phyloP scores from a whole-genome alignment of 1,140 invertebrate species.

The Drosophila ercepeae region DNA sequence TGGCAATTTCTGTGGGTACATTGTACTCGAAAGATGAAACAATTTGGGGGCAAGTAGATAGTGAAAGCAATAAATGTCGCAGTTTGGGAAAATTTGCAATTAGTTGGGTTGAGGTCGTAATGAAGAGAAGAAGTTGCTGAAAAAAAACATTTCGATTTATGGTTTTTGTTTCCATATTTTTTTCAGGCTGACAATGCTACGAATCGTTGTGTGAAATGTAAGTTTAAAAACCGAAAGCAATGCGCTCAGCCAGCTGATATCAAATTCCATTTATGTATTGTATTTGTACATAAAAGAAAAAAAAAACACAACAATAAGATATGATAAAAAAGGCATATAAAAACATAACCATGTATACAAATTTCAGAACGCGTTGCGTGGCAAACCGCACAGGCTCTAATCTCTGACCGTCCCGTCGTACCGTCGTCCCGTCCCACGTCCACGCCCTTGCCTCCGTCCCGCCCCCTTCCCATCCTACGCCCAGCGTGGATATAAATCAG shows the following conservation, averaged over 20 bases:
- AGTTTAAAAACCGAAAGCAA: conserved; percentile 6
- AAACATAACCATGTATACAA: conserved; percentile 8
- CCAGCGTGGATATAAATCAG: conserved; percentile 50
- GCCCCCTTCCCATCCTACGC: conserved; percentile 7
- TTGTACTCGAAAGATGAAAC: background rate
- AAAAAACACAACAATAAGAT: background rate
- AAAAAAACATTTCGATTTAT: too few relatives aligned
- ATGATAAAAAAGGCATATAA: conserved; percentile 20
- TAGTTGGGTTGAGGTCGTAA: background rate
- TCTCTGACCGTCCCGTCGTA: conserved; percentile 28
- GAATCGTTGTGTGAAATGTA: conserved; percentile 25
- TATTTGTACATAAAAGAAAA: background rate
- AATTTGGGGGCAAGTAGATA: conserved; percentile 3
- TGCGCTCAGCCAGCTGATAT: conserved; percentile 16
- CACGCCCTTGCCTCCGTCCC: conserved; percentile 14
- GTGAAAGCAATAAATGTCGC: conserved; percentile 4
- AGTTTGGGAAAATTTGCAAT: background rate
- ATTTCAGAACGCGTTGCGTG: conserved; percentile 37
- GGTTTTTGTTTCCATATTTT: too few relatives aligned
- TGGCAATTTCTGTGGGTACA: background rate
- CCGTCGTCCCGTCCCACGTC: too few relatives aligned
- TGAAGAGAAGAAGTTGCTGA: background rate
- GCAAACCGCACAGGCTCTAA: conserved; percentile 21
- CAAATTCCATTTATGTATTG: conserved; percentile 2
- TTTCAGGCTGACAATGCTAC: conserved; percentile 11